Base-by-base conservation (phyloP, 1,140 invertebrate genomes). In the Papilio aristodemus region DNA sequence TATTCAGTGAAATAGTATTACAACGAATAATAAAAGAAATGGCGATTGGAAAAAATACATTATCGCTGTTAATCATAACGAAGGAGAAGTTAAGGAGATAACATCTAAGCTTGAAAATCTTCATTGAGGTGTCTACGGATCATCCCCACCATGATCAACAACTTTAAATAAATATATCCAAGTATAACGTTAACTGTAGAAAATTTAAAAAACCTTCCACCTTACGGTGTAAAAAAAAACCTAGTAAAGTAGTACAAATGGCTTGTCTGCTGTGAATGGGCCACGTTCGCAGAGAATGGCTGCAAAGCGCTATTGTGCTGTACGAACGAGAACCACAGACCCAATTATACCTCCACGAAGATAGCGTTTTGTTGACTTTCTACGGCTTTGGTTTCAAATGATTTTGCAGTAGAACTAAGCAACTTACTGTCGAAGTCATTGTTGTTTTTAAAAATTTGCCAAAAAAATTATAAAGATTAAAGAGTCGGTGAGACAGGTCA, bases 251-350 rank as follows among this genome's bases (percentile, higher is more conserved):
- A 46, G 43, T 46, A 46, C 43, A 46, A 46, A 46, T 46, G 43
- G 43, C 43, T 46, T 46, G 43, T 50, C 46, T 17, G 19, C 46
- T 50, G 46, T 22, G 46, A 50, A 50, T 50, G 46, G 46, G 46
- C 46, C 46, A 50, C 46, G 46, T 50, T 50, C 46, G 46, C 19
- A 11, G 4, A 50, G 46, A 50, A 50, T 50, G 46, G 46, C 17
- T 50, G 46, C 46, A 50, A 50, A 50, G 46, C 19, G 46, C 46
- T 14, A 50, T 50, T 50, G 46, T 50, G 19, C 46, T 50, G 1
- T 19, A 50, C 17, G 22, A 17, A 50, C 19, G 46, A 50, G 17
- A 50, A 50, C 19, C 46, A 50, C 17, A 50, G 46, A 50, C 46
- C 46, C 46, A 50, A 50, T 50, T 50, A n/a, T n/a, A 50, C 46